These are phyloP conservation scores for Cebus imitator DNA, from an alignment of 2,113 vertebrate species.

Conservation along the genomic window DNA sequence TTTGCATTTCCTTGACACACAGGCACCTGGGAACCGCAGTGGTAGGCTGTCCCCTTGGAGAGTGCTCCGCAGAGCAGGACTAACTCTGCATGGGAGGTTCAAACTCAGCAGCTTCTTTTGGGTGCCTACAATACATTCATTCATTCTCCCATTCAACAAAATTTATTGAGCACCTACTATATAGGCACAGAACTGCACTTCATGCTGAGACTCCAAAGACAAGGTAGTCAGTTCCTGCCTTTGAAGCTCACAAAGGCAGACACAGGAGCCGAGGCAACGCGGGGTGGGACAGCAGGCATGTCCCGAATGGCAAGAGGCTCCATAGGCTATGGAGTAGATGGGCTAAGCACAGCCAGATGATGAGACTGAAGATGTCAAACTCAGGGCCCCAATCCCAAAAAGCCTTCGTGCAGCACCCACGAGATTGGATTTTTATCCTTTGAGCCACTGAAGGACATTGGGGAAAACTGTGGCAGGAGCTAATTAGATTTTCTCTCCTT, in stretches of 20 bases:
- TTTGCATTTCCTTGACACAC: neutral
- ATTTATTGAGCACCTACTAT: neutral
- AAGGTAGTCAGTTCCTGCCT: neutral
- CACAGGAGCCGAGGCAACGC: neutral
- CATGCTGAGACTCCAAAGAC: neutral
- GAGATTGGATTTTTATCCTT: neutral
- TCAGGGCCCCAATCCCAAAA: rapidly evolving
- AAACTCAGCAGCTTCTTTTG: neutral
- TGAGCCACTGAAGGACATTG: neutral
- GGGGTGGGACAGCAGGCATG: rapidly evolving
- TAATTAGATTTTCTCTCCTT: neutral
- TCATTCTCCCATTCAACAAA: neutral
- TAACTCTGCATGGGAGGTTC: neutral
- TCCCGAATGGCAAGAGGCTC: neutral
- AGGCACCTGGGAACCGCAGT: neutral
- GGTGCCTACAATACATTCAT: neutral
- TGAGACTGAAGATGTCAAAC: neutral
- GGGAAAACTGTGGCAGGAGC: neutral
- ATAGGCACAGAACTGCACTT: neutral
- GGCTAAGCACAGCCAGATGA: rapidly evolving
- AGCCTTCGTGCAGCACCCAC: rapidly evolving
- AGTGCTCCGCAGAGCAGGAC: neutral
- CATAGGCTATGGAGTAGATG: too few species aligned
- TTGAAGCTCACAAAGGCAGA: neutral
- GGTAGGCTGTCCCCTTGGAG: neutral